Evolutionary conservation across 1,140 invertebrate genomes (phyloP), one percentile per base, ranked within the genome.

Genomic region (Diachasma alloeum): DNA sequence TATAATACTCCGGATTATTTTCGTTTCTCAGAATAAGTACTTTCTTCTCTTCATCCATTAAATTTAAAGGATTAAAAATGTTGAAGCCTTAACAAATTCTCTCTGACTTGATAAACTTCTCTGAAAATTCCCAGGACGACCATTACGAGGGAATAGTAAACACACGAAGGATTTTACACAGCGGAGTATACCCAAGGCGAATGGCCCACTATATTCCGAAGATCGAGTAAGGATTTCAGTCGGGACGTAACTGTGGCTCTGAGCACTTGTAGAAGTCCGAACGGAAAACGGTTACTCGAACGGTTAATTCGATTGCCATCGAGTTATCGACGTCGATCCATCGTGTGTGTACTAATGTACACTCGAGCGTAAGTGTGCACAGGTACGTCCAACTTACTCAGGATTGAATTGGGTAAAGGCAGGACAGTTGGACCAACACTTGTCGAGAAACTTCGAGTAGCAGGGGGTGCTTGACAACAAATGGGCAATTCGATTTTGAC

Each of bases 291-390:
- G 66, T 70, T 72, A 72, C 53, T 67, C 63, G 37, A 42, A 70
- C 48, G 56, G 36, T 22, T 75, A 75, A 78, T 78, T 75, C 72
- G 66, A 78, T 78, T 75, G 71, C 53, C 37, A 22, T 24, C 69
- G 44, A 78, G 77, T 78, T 75, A 78, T 78, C 56, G 77, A 75
- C 31, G 69, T 56, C 73, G 63, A 78, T 78, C 44, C 66, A 78
- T 75, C 69, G 22, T 68, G 11, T 69, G 36, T 75, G 66, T 15
- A 72, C 31, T 72, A 72, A 56, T 72, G 44, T 24, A 56, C 66
- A 68, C 59, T 68, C 66, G 31, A 39, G 26, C 13, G 66, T 17
- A 19, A 68, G 36, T 68, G 66, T 39, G 36, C 31, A 19, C 31
- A 68, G 66, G n/a, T 36, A 37, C 31, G 31, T 36, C n/a, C 66